Base-by-base conservation (phyloP, 2,888 invertebrate genomes). In the Drosophila kuntzei region DNA sequence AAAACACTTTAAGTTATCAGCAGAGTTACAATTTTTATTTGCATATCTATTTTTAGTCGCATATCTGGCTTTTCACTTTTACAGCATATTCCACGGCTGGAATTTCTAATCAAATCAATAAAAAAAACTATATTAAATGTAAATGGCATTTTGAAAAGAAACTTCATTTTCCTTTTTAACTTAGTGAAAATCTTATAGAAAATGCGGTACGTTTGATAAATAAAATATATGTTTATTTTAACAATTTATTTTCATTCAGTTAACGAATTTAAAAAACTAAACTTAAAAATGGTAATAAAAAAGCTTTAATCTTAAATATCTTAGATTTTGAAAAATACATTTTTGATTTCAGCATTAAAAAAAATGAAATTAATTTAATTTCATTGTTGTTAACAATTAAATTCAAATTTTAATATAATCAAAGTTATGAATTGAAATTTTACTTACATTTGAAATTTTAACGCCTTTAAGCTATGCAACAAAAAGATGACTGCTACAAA, bases 1-100 rank as follows among this genome's bases (percentile, higher is more conserved):
- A 75, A 57, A 55, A 55, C 39, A 34, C 59, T 59, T 69, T 18
- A 32, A 43, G 7, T 32, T 50, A 50, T 49, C 18, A 14, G 14
- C 29, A 16, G 22, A 18, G 36, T 46, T 36, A 39, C 36, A 32
- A 58, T 60, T 54, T 79, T 79, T 62, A 76, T 80, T 82, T 61
- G 69, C 82, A 66, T 79, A 76, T 66, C 46, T 25, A 68, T 37
- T 76, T 80, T 29, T 63, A 37, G 47, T 43, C 18, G 39, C 34
- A 62, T 20, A 32, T 11, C 44, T 51, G 9, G 25, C 67, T 67
- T 79, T 79, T 82, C 86, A 76, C 86, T 85, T 76, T 85, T 65
- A 43, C 14, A 32, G 36, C 63, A 39, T 39, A 47, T 27, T 51
- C 51, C 41, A 71, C 57, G 18, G 34, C 25, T 72, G 22, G 37